Conservation (phyloP, 2,113 vertebrate genomes). For the Menura novaehollandiae region DNA sequence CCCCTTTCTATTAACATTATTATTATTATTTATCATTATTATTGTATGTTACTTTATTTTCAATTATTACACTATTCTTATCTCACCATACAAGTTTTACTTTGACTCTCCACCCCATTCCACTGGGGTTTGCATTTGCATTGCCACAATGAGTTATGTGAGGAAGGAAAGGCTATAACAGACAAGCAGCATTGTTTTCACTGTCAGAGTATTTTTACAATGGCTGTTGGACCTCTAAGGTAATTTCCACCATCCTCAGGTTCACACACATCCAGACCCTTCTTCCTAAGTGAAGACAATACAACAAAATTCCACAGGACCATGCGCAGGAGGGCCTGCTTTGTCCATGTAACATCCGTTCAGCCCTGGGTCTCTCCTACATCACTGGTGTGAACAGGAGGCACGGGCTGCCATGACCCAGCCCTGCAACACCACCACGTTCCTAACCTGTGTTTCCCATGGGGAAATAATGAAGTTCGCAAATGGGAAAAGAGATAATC, state of each 20-base stretch:
- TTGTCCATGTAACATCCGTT: accelerated
- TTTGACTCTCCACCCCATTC: not conserved
- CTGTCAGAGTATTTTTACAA: not conserved
- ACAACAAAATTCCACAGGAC: not conserved
- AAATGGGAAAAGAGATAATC: not conserved
- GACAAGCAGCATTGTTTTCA: not conserved
- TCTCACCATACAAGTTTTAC: not conserved
- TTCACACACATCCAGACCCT: not conserved
- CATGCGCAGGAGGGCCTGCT: not conserved
- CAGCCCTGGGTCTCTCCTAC: not conserved
- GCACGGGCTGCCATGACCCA: not conserved
- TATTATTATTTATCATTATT: not conserved
- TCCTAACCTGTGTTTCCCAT: not conserved
- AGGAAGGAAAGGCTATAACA: not conserved
- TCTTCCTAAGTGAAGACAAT: not conserved
- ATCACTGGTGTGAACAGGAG: not conserved
- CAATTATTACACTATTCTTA: not conserved
- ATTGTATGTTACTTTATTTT: not conserved
- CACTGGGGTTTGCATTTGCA: not conserved
- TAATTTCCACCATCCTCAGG: not conserved
- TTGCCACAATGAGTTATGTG: not conserved
- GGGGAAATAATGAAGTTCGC: not conserved
- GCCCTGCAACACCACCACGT: not conserved
- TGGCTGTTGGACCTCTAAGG: not conserved
- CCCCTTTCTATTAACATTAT: not conserved